Conservation (phyloP, 2,888 invertebrate genomes). For the Alcis repandata region DNA sequence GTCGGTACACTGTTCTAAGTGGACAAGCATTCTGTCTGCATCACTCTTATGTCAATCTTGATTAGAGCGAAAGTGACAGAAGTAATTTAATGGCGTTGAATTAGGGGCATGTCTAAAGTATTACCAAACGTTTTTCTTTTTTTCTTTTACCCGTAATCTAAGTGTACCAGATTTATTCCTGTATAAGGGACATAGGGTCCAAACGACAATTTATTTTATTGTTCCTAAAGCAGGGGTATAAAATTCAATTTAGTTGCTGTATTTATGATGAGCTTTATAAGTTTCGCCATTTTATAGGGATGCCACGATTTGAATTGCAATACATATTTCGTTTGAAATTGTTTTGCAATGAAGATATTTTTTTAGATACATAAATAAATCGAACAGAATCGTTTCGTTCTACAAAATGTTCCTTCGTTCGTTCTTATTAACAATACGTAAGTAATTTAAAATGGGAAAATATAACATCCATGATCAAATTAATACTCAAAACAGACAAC, state of each 20-base stretch:
- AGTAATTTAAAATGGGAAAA: too few species aligned
- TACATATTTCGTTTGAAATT: not conserved
- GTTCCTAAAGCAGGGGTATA: conserved; percentile 67
- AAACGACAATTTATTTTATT: conserved; percentile 77
- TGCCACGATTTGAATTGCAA: not conserved
- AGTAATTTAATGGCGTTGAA: too few species aligned
- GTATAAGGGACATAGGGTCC: conserved; percentile 68
- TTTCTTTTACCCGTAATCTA: not conserved
- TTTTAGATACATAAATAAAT: too few species aligned
- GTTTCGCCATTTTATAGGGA: conserved; percentile 21
- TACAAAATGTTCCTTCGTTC: too few species aligned
- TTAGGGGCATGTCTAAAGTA: not conserved
- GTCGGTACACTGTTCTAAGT: not conserved
- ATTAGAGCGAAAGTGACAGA: not conserved
- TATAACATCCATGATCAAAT: too few species aligned
- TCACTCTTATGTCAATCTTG: too few species aligned
- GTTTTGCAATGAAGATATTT: not conserved
- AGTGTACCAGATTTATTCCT: conserved; percentile 52
- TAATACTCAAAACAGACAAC: too few species aligned
- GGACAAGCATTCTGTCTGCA: too few species aligned
- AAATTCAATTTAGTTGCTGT: conserved; percentile 78
- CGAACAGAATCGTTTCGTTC: too few species aligned
- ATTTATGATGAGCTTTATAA: conserved; percentile 57
- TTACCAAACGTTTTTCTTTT: not conserved
- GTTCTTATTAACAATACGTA: too few species aligned